These are phyloP conservation scores for Agelaius phoeniceus DNA, from an alignment of 2,113 vertebrate species.

Conservation along the genomic window DNA sequence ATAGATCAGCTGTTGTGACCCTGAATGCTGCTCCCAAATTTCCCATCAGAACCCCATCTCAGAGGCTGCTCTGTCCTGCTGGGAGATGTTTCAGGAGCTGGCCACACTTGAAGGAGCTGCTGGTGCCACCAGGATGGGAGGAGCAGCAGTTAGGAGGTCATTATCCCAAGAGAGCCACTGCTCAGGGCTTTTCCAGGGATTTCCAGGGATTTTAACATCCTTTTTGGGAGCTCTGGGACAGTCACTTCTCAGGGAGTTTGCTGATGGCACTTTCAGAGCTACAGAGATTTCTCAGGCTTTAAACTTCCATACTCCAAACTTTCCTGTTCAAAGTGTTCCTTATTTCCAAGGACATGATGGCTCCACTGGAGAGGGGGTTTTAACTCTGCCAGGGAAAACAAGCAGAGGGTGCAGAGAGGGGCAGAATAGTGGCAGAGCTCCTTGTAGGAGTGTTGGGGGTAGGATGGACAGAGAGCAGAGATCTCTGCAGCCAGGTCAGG, in stretches of 20 bases:
- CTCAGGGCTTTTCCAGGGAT: background rate
- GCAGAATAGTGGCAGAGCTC: background rate
- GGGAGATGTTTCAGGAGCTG: background rate
- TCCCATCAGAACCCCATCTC: background rate
- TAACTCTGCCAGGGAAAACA: background rate
- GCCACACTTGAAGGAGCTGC: background rate
- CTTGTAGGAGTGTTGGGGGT: too few species aligned
- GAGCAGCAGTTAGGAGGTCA: background rate
- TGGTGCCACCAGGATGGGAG: background rate
- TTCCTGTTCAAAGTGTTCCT: background rate
- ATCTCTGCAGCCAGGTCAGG: too few species aligned
- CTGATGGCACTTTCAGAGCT: background rate
- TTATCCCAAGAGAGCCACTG: background rate
- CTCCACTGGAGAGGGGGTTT: background rate
- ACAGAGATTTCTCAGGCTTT: background rate
- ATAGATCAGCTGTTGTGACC: background rate
- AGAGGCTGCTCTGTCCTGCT: background rate
- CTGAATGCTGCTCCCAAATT: background rate
- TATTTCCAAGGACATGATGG: background rate
- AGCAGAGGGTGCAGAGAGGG: constrained; percentile 17
- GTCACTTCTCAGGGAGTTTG: background rate
- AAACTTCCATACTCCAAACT: background rate
- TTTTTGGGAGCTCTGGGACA: background rate
- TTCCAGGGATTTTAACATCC: background rate
- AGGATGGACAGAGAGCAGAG: too few species aligned